Evolutionary conservation across 2,797 vertebrate species (phyloP).

Genomic region (Euthynnus affinis): DNA sequence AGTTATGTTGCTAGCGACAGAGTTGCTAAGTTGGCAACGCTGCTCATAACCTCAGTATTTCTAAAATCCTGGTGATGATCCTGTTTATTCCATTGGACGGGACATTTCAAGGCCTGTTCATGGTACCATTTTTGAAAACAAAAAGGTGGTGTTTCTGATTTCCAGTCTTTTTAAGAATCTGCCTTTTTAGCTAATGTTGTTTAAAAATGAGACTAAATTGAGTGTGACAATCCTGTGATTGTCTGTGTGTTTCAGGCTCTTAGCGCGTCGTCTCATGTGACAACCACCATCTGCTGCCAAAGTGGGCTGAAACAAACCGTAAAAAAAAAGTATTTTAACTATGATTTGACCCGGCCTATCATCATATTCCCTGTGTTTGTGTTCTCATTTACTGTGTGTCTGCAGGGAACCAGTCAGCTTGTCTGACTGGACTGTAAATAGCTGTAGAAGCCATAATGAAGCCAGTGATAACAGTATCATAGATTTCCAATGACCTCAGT

Average conservation of each 20-base stretch:
- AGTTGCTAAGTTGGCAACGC: too few relatives aligned
- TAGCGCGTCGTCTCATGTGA: background rate
- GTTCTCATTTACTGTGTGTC: constrained; percentile 42
- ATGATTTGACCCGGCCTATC: constrained; percentile 23
- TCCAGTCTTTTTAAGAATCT: background rate
- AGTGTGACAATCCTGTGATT: background rate
- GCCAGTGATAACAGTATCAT: constrained; percentile 52
- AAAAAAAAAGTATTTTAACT: constrained; percentile 1
- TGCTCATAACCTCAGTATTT: too few relatives aligned
- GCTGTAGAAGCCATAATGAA: constrained; percentile 52
- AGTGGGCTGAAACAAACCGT: constrained; percentile 11
- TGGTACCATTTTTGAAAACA: background rate
- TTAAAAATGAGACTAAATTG: background rate
- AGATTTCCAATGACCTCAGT: constrained; percentile 74
- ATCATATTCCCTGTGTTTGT: constrained; percentile 31
- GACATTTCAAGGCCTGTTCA: background rate
- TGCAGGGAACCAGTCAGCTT: constrained; percentile 41
- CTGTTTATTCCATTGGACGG: background rate
- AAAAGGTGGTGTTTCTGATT: background rate
- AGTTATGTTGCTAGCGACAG: too few relatives aligned
- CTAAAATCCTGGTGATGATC: background rate
- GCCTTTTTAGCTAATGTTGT: background rate
- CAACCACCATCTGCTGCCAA: constrained; percentile 7
- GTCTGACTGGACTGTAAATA: constrained; percentile 60
- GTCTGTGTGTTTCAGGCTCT: background rate